phyloP scores from a whole-genome alignment of 2,888 invertebrate genomes.

The Orthosia gracilis region DNA sequence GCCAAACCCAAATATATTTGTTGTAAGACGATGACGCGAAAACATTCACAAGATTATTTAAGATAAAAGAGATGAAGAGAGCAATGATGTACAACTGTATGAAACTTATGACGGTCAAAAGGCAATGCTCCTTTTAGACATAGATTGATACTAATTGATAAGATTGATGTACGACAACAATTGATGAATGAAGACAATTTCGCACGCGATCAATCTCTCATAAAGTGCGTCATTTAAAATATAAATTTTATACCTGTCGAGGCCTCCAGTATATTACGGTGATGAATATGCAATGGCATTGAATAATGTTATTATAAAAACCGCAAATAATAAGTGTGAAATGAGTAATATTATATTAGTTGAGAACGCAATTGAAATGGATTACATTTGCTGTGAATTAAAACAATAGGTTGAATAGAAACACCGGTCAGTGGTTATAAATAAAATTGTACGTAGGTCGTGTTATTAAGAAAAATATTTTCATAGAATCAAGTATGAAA shows the following conservation, averaged over 20 bases:
- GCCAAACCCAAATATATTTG: not conserved
- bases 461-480: not conserved
- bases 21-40: not conserved
- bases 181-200: conserved; percentile 52
- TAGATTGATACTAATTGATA: conserved; percentile 49
- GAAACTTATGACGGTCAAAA: conserved; percentile 25
- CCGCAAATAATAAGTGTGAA: conserved; percentile 52
- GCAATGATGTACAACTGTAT: conserved; percentile 4
- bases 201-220: conserved; percentile 34
- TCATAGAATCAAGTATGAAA: not conserved
- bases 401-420: conserved; percentile 54
- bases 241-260: conserved; percentile 43
- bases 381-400: conserved; percentile 24
- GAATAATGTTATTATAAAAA: conserved; percentile 59
- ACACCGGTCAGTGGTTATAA: conserved; percentile 15
- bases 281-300: conserved; percentile 54
- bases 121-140: conserved; percentile 35
- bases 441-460: conserved; percentile 10
- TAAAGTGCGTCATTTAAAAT: conserved; percentile 39
- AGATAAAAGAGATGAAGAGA: not conserved
- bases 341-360: conserved; percentile 48
- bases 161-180: conserved; percentile 49
- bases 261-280: conserved; percentile 28
- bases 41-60: not conserved
- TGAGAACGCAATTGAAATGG: conserved; percentile 52